Conservation (phyloP, 92 coral and sea anemone genomes). For the Isaurus tuberculatus region DNA sequence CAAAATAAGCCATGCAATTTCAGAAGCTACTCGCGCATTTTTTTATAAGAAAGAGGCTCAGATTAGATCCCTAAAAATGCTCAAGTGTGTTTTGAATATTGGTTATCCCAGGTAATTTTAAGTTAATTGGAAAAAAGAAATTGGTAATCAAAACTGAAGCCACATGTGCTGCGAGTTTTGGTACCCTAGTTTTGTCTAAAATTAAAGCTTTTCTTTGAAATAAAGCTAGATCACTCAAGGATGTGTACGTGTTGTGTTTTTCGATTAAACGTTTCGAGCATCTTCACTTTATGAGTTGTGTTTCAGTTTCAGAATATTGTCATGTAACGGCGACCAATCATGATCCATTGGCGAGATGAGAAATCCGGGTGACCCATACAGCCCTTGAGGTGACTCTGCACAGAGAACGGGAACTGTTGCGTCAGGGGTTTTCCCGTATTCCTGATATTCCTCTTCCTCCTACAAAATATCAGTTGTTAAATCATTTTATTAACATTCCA, state of each 20-base stretch:
- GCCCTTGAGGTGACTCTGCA: conserved; percentile 57
- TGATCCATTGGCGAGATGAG: conserved; percentile 62
- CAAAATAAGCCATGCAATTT: too few relatives aligned
- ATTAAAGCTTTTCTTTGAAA: too few relatives aligned
- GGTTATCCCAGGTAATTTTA: too few relatives aligned
- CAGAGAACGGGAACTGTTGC: conserved; percentile 73
- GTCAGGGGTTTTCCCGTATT: conserved; percentile 80
- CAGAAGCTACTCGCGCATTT: too few relatives aligned
- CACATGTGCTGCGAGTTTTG: too few relatives aligned
- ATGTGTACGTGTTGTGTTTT: neutral
- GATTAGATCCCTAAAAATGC: too few relatives aligned
- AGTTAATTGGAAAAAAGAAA: too few relatives aligned
- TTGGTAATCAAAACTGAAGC: too few relatives aligned
- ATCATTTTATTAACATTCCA: neutral
- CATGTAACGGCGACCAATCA: conserved; percentile 35
- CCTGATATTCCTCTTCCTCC: conserved; percentile 79
- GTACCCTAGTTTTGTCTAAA: too few relatives aligned
- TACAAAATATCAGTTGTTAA: conserved; percentile 35
- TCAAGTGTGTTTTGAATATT: too few relatives aligned
- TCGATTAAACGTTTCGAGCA: neutral
- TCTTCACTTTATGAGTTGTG: conserved; percentile 8
- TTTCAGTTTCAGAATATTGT: conserved; percentile 2
- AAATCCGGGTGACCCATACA: conserved; percentile 90
- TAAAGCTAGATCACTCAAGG: too few relatives aligned
- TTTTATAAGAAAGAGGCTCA: too few relatives aligned